phyloP scores from a whole-genome alignment of 2,113 vertebrate genomes.

The Fregata magnificens region DNA sequence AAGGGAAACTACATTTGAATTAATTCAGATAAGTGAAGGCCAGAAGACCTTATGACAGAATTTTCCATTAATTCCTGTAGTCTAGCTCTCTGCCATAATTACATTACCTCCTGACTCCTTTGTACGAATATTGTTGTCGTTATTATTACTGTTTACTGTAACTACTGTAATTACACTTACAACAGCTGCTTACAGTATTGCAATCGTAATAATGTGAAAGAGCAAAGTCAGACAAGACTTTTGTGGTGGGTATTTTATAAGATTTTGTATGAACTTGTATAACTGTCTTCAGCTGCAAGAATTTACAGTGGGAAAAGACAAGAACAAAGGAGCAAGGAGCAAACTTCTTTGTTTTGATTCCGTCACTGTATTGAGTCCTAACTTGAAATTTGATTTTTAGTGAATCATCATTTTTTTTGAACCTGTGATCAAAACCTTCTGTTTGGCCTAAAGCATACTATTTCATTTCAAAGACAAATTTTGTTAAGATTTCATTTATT shows the following conservation, averaged over 20 bases:
- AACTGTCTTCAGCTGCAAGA: not conserved
- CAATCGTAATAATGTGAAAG: not conserved
- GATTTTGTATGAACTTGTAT: not conserved
- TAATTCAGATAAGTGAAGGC: conserved; percentile 28
- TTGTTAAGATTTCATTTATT: not conserved
- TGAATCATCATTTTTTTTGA: not conserved
- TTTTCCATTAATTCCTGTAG: not conserved
- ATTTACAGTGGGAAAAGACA: not conserved
- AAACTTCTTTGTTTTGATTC: not conserved
- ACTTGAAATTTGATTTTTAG: not conserved
- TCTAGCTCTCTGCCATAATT: not conserved
- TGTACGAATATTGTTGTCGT: not conserved
- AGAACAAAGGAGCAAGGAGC: not conserved
- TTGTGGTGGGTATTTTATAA: not conserved
- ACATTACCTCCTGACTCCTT: not conserved
- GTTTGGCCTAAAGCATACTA: not conserved
- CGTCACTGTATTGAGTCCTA: not conserved
- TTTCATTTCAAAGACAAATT: not conserved
- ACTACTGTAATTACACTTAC: not conserved
- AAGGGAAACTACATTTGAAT: conserved; percentile 22
- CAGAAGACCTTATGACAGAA: conserved; percentile 6
- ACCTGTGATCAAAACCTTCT: not conserved
- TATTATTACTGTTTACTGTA: not conserved
- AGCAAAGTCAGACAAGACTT: not conserved
- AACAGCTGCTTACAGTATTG: not conserved